Evolutionary conservation across 2,113 vertebrate genomes (phyloP).

Genomic region (Aptenodytes patagonicus): DNA sequence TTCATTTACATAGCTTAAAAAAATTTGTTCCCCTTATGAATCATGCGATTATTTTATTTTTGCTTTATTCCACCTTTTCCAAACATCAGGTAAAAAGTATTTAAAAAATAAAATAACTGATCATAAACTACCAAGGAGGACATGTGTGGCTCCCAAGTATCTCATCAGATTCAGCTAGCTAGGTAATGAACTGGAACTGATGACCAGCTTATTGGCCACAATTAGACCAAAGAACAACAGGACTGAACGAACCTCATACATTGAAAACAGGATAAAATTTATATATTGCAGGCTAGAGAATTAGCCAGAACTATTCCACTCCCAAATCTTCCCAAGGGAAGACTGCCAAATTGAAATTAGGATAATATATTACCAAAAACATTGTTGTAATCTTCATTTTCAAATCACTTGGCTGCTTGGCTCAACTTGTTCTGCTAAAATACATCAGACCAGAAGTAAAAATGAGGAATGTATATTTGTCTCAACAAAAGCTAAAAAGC

Average conservation of each 20-base stretch:
- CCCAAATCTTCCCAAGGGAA: not conserved
- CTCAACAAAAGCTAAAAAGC: not conserved
- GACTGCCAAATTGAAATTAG: not conserved
- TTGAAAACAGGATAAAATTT: not conserved
- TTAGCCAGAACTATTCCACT: not conserved
- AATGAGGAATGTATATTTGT: not conserved
- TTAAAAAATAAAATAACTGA: constrained; percentile 6
- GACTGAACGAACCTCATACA: not conserved
- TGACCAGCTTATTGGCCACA: not conserved
- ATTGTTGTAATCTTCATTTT: not conserved
- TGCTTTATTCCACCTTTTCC: not conserved
- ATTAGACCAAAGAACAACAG: constrained; percentile 30
- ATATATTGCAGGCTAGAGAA: not conserved
- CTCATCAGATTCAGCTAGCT: not conserved
- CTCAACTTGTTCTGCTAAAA: not conserved
- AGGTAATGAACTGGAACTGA: constrained; percentile 35
- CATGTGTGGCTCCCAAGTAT: not conserved
- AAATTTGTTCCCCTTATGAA: not conserved
- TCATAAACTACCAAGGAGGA: not conserved
- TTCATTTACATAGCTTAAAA: not conserved
- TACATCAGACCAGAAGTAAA: not conserved
- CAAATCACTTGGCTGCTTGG: not conserved
- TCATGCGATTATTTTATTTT: not conserved
- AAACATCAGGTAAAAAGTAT: not conserved
- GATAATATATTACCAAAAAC: not conserved